Evolutionary conservation across 2,888 invertebrate species (phyloP).

Genomic region (Meteorus colon): DNA sequence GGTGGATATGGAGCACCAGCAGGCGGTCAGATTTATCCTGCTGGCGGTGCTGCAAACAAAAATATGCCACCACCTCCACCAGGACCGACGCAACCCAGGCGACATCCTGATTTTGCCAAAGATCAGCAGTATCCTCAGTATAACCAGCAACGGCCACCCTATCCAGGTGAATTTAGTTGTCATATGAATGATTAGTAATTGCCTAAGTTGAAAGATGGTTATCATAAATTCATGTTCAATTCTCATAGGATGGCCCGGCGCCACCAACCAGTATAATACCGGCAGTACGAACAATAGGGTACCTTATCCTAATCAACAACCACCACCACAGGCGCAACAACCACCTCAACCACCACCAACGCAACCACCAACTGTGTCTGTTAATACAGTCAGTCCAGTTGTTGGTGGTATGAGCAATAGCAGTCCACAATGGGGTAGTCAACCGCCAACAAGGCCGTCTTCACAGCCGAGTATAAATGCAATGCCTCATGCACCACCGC

Average conservation of each 20-base stretch:
- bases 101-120: conserved; percentile 89
- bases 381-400: conserved; percentile 58
- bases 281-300: conserved; percentile 66
- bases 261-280: conserved; percentile 73
- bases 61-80: conserved; percentile 80
- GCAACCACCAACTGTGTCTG: conserved; percentile 55
- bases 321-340: conserved; percentile 58
- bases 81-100: conserved; percentile 78
- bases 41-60: conserved; percentile 74
- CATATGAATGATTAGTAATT: not conserved
- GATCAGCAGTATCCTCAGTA: conserved; percentile 82
- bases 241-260: conserved; percentile 78
- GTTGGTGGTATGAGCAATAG: conserved; percentile 53
- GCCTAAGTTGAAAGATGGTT: not conserved
- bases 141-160: conserved; percentile 79
- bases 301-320: conserved; percentile 67
- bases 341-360: conserved; percentile 55
- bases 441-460: conserved; percentile 63
- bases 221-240: conserved; percentile 16
- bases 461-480: conserved; percentile 67
- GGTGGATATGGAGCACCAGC: conserved; percentile 67
- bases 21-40: conserved; percentile 73
- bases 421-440: conserved; percentile 66
- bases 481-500: conserved; percentile 65
- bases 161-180: conserved; percentile 75